phyloP scores from a whole-genome alignment of 2,797 vertebrate species.

The Gallirallus australis region DNA sequence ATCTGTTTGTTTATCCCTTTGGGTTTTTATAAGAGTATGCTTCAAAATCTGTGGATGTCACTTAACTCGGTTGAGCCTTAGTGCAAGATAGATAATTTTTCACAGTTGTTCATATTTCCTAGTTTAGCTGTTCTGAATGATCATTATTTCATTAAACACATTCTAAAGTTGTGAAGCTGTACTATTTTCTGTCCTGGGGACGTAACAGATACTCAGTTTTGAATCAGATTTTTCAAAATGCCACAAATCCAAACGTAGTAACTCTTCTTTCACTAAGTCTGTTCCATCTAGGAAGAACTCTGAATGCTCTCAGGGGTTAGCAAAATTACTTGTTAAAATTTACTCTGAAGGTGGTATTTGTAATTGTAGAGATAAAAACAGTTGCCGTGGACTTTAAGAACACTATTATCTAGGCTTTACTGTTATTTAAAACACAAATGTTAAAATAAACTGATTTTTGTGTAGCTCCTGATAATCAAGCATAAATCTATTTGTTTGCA shows the following conservation, averaged over 20 bases:
- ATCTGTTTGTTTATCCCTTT: constrained; percentile 10
- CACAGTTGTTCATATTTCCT: neutral
- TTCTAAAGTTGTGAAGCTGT: neutral
- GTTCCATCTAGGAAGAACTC: neutral
- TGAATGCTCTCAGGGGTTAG: neutral
- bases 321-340: neutral
- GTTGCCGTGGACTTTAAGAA: neutral
- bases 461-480: neutral
- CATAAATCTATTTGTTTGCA: neutral
- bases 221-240: neutral
- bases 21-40: neutral
- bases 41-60: neutral
- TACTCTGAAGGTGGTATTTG: neutral
- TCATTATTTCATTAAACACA: neutral
- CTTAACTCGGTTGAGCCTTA: neutral
- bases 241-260: neutral
- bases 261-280: neutral
- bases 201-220: neutral
- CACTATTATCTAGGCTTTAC: neutral
- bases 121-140: neutral
- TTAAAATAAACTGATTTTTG: neutral
- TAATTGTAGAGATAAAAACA: neutral
- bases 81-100: neutral
- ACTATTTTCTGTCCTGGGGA: neutral
- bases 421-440: neutral